Base-by-base conservation (phyloP, 2,888 invertebrate species). In the Chrysomela aeneicollis region DNA sequence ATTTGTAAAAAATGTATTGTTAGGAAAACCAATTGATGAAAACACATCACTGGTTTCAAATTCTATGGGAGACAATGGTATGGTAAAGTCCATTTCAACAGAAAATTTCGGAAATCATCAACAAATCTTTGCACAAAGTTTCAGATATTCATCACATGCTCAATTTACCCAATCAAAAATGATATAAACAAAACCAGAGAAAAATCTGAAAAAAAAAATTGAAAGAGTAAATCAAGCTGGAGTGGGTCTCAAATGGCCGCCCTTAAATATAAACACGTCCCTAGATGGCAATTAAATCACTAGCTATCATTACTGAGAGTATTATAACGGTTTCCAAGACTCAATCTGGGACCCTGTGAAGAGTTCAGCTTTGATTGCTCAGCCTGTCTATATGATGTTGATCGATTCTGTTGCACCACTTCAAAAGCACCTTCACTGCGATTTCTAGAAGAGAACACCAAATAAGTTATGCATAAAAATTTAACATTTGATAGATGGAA, bases 241-340 rank as follows among this genome's bases (percentile, higher is more conserved):
- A 65, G 55, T 42, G 53, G 64, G 53, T 58, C 37, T 46, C 58
- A 59, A 63, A 67, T 64, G 68, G 69, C 69, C 71, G 70, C 69
- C 72, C 66, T 66, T 72, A 68, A 67, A 69, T 72, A 71, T 57
- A 73, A 72, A 74, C 73, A 70, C 67, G 71, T 73, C 70, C 71
- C 68, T 72, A 74, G 52, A 58, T 54, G 66, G 42, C 72, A 71
- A 72, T 60, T 64, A 68, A 71, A 74, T 74, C 82, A 83, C 82
- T 83, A 83, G 83, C 83, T 83, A 79, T 87, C 87, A 75, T 86
- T 85, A 71, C 86, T 85, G 15, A 89, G 82, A 67, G 88, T 87
- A 74, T 87, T 87, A 75, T 85, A 89, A 78, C 89, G 89, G 82
- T 89, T 89, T 71, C 87, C 89, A 75, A 89, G 82, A 19, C 85